These are phyloP conservation scores for Lepidurus apus DNA, from an alignment of 1,140 invertebrate species.

Conservation along the genomic window DNA sequence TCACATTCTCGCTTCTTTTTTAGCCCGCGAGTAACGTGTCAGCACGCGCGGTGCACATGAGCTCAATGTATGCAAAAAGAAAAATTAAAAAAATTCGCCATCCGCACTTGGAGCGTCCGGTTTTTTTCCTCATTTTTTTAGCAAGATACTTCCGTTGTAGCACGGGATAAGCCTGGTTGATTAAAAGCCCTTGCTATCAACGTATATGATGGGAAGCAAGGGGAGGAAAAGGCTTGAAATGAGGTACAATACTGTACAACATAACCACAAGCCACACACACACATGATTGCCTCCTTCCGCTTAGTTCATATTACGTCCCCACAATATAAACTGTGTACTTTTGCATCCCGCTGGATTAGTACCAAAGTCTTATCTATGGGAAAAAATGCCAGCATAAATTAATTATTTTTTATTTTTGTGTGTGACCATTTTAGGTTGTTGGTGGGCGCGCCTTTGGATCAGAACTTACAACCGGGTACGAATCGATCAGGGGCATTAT, in stretches of 20 bases:
- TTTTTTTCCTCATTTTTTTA: neutral
- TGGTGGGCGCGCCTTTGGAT: conserved; percentile 84
- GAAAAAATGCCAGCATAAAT: neutral
- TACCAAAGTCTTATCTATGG: too few relatives aligned
- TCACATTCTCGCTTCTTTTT: too few relatives aligned
- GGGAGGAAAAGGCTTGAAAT: neutral
- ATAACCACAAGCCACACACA: neutral
- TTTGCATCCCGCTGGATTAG: neutral
- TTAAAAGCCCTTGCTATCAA: neutral
- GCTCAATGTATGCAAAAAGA: neutral
- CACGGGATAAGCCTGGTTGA: neutral
- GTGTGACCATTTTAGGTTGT: conserved; percentile 57
- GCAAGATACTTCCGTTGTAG: conserved; percentile 8
- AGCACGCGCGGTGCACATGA: too few relatives aligned
- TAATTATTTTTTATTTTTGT: neutral
- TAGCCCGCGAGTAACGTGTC: too few relatives aligned
- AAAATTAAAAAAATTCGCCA: neutral
- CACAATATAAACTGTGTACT: neutral
- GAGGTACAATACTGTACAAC: neutral
- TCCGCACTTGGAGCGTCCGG: neutral
- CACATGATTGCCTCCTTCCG: neutral
- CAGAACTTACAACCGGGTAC: conserved; percentile 78
- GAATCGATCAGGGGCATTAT: conserved; percentile 78
- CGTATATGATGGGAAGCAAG: neutral
- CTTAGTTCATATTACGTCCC: neutral